Percentiles rank a stretch among this genome's conserved stretches.
Conservation (phyloP, 2,113 vertebrate genomes). For the Vidua macroura region DNA sequence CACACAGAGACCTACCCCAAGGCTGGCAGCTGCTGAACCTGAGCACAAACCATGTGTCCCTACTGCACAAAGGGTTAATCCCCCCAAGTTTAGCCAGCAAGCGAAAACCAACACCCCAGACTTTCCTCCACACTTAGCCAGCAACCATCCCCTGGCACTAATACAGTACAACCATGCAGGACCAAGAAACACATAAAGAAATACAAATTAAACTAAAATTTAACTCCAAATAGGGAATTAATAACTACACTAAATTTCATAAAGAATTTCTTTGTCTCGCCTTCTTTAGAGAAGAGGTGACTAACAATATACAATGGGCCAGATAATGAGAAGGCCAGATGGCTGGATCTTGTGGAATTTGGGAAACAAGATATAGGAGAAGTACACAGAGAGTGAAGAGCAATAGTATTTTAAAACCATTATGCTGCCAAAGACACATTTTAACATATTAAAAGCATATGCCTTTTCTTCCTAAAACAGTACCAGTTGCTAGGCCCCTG, state of each 20-base stretch:
- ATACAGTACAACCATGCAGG: background rate
- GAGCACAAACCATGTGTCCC: background rate
- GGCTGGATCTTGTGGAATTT: background rate
- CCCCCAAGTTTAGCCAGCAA: background rate
- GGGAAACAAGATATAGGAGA: background rate
- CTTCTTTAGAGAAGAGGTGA: background rate
- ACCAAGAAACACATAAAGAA: background rate
- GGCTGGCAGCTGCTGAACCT: background rate
- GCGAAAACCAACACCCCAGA: background rate
- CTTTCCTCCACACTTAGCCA: background rate
- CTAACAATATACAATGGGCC: background rate
- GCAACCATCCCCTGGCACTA: background rate
- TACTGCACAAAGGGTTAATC: background rate
- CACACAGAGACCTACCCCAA: background rate
- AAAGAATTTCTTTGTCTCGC: background rate
- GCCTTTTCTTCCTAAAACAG: background rate
- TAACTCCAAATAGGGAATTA: background rate
- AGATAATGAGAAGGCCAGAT: slow-evolving; percentile 28
- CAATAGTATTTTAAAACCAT: background rate
- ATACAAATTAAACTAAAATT: background rate
- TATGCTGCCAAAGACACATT: background rate
- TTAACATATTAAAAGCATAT: slow-evolving; percentile 32
- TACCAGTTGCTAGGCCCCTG: background rate
- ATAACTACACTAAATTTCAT: background rate
- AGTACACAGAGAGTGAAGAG: background rate